Conservation (phyloP, 1,140 invertebrate genomes). For the Acyrthosiphon pisum region DNA sequence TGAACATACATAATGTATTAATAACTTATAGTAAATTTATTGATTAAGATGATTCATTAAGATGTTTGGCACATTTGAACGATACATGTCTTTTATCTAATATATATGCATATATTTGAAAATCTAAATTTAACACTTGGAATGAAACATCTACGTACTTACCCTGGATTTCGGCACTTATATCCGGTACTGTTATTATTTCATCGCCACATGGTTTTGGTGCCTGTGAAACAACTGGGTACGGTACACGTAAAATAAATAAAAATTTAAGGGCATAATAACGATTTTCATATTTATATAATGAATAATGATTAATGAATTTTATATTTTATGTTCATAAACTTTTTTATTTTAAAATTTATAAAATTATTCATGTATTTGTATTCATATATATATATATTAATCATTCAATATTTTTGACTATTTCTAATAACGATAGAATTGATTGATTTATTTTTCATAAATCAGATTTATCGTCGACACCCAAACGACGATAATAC, state of each 20-base stretch:
- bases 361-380: neutral
- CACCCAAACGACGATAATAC: neutral
- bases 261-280: neutral
- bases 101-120: no score
- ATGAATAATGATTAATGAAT: no score
- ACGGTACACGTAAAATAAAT: neutral
- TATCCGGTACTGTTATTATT: neutral
- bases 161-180: neutral
- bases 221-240: neutral
- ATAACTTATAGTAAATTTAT: neutral
- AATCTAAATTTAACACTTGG: neutral
- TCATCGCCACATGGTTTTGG: neutral
- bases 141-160: neutral
- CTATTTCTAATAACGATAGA: no score
- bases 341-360: neutral
- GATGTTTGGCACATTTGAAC: neutral
- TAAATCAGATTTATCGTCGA: neutral
- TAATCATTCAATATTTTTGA: no score
- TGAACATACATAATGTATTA: no score
- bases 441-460: neutral
- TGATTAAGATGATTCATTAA: neutral
- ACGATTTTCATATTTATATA: neutral
- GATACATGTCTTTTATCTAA: neutral
- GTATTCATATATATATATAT: no score
- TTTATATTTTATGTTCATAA: neutral